Percentiles rank a stretch among this genome's conserved stretches.
These are phyloP conservation scores for Hyppa rectilinea DNA, from an alignment of 2,888 invertebrate genomes.

Conservation along the genomic window DNA sequence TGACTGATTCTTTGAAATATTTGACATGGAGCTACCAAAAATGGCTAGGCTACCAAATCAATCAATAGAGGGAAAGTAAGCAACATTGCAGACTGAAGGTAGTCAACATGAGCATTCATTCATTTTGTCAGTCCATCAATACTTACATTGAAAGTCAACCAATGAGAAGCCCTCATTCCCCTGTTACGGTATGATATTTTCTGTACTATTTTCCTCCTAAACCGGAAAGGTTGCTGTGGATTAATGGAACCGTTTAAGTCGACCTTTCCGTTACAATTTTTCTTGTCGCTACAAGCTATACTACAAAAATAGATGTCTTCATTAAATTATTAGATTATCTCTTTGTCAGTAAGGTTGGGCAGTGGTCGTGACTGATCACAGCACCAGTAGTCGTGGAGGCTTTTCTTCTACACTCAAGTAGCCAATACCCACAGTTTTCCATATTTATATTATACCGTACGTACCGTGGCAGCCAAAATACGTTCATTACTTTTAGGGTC, in stretches of 20 bases:
- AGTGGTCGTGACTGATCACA: background rate
- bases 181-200: constrained; percentile 3
- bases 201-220: constrained; percentile 20
- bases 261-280: constrained; percentile 25
- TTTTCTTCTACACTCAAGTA: background rate
- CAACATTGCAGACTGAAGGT: background rate
- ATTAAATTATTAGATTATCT: background rate
- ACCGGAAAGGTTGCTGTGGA: constrained; percentile 14
- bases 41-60: background rate
- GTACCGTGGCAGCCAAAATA: background rate
- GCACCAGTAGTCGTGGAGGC: background rate
- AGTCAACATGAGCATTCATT: background rate
- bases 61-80: background rate
- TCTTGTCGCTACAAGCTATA: background rate
- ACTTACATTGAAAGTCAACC: background rate
- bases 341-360: background rate
- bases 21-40: background rate
- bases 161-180: background rate
- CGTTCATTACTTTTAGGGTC: background rate
- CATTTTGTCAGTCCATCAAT: background rate
- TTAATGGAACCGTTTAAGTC: constrained; percentile 30
- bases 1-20: background rate
- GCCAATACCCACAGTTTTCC: no score
- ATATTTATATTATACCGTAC: no score
- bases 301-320: background rate